Base-by-base conservation (phyloP, 1,140 invertebrate genomes). In the Drosophila santomea region DNA sequence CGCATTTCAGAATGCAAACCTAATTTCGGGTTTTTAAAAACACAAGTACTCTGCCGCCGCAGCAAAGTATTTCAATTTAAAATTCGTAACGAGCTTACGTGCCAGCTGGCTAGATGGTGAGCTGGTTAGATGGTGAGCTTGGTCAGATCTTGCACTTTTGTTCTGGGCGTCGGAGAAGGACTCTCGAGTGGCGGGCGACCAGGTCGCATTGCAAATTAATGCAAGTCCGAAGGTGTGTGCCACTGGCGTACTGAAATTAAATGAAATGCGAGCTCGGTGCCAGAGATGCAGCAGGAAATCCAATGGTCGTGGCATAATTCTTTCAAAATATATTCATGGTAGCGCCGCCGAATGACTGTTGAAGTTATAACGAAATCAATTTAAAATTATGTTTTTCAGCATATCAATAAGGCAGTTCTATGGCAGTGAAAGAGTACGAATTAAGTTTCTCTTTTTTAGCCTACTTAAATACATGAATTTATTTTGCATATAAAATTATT, bases 51-150 rank as follows among this genome's bases (percentile, higher is more conserved):
- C 63, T 58, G 76, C 25, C 15, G 36, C n/a, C 43, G 36, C 25
- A 36, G 71, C 62, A 86, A 89, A 89, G 80, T 76, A 88, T 88
- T 89, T 88, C 78, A 73, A 88, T 88, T 89, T 83, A 52, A 76
- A 89, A 80, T 69, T 79, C 79, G 72, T 71, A 73, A 58, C 61
- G 50, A 86, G 59, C 64, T 74, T 52, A 81, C 78, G 83, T 86
- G 83, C 69, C 83, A 73, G 48, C 62, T 75, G 64, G 43, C 10
- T 12, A 4, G 38, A 0, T 38, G 28, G 28, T 28, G 6, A 4
- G 36, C 3, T 38, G 28, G 25, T 6, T 28, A 28, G 25, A 7
- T 38, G n/a, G 52, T 12, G 20, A 47, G 44, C 50, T 48, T 69
- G 61, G 66, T 54, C 71, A 54, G 51, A 56, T 66, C 45, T 38